Evolutionary conservation across 1,140 invertebrate genomes (phyloP), one percentile per base, ranked within the genome.

Genomic region (Agrilus planipennis): DNA sequence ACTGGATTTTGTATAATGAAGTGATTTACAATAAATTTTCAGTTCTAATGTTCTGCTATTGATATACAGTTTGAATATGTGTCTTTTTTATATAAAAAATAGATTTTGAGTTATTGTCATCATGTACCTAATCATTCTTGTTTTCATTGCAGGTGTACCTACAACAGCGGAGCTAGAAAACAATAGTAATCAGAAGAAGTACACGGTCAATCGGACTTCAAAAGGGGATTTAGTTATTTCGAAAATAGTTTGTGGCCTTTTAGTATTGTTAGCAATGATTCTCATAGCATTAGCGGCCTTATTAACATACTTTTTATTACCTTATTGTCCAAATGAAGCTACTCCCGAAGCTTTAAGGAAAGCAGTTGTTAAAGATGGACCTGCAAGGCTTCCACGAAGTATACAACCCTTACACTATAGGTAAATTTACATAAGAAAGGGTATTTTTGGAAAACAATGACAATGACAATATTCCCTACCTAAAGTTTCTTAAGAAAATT

Each of bases 161-260:
- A 53, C 54, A n/a, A 37, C 49, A 15, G 50, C 28, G 43, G 55
- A 58, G 14, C 34, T 57, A 10, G 55, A 59, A 42, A 58, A 57
- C 44, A 57, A 55, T 42, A 46, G 34, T 23, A 50, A 54, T 35
- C 50, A 53, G 34, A 60, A 55, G 36, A 61, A 61, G 41, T 61
- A 61, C 47, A 61, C 54, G 6, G 50, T 61, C n/a, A 61, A 59
- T 34, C 42, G 41, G 19, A 16, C 20, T 7, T 41, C 38, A 20
- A 53, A 48, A 28, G 41, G 39, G 12, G 39, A 45, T 28, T 20
- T 61, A 18, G 41, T 53, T 0, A 53, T 60, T 38, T 50, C 60
- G 2, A 59, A 49, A 46, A 41, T 55, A 6, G 32, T 51, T 14
- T 57, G 56, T 29, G 41, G 42, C 17, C 46, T 62, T 34, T 53